A percentile compares a stretch with the other conserved stretches of the same genome.
These are phyloP conservation scores for Penaeus indicus DNA, from an alignment of 1,140 invertebrate species.

Conservation along the genomic window DNA sequence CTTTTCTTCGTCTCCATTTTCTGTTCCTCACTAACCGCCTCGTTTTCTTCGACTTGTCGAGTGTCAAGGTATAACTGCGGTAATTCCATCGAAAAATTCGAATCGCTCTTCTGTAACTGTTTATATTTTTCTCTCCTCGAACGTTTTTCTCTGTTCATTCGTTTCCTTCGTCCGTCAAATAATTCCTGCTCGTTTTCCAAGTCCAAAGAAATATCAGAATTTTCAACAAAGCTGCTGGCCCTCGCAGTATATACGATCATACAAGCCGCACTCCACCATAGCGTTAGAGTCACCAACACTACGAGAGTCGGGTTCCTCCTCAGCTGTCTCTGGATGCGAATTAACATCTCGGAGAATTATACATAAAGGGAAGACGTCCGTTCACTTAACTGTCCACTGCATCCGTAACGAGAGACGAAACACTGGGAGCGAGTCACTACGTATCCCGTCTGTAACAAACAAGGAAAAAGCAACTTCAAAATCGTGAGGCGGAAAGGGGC, in stretches of 20 bases:
- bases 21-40: no score
- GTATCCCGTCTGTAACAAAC: no score
- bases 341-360: background rate
- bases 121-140: background rate
- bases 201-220: background rate
- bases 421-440: background rate
- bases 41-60: background rate
- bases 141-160: background rate
- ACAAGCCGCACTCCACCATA: background rate
- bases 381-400: background rate
- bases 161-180: background rate
- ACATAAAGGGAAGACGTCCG: no score
- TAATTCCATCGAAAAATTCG: background rate
- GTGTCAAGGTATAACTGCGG: background rate
- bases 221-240: background rate
- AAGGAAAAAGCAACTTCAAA: no score
- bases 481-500: no score
- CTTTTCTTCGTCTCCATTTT: no score
- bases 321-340: conserved; percentile 4
- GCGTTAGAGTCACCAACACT: background rate
- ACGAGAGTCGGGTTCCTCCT: background rate
- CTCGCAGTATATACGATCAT: background rate
- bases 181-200: background rate
- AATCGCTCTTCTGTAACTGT: background rate
- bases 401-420: background rate